Percentiles rank a stretch among this genome's conserved stretches.
Evolutionary conservation across 1,140 invertebrate species (phyloP).

Genomic region (Rhagoletis zephyria): DNA sequence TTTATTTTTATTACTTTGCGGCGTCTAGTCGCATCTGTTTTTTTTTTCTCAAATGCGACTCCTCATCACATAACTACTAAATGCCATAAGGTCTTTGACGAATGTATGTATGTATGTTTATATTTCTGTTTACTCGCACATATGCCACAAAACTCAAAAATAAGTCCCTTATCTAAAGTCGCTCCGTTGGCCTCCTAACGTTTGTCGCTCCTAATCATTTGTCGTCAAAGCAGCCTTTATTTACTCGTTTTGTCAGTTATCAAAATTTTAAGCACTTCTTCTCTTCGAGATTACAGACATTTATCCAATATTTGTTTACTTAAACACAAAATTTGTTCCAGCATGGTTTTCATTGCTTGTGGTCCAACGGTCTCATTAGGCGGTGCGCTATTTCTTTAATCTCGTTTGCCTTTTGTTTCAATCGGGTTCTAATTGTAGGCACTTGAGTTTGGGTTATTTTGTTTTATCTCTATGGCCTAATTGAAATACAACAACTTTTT

Average conservation of each 20-base stretch:
- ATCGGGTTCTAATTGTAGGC: no score
- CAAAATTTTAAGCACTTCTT: not conserved
- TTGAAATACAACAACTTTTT: conserved; percentile 7
- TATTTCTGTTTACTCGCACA: no score
- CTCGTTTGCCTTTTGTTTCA: conserved; percentile 10
- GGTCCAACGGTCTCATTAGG: not conserved
- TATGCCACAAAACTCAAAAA: no score
- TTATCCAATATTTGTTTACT: not conserved
- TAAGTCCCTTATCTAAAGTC: not conserved
- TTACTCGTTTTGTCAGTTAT: conserved; percentile 18
- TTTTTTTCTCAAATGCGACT: not conserved
- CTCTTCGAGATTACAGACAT: not conserved
- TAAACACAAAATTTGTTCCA: not conserved
- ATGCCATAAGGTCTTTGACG: conserved; percentile 8
- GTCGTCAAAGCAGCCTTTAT: not conserved
- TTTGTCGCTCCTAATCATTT: not conserved
- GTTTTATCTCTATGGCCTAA: conserved; percentile 2
- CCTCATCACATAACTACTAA: not conserved
- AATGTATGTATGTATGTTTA: not conserved
- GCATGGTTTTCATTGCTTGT: conserved; percentile 22
- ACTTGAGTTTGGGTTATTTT: not conserved
- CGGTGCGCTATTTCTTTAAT: not conserved
- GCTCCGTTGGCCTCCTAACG: conserved; percentile 43
- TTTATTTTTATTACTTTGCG: not conserved
- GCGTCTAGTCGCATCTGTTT: conserved; percentile 22